Evolutionary conservation across 2,797 vertebrate genomes (phyloP).

Genomic region (Poeciliopsis presidionis): DNA sequence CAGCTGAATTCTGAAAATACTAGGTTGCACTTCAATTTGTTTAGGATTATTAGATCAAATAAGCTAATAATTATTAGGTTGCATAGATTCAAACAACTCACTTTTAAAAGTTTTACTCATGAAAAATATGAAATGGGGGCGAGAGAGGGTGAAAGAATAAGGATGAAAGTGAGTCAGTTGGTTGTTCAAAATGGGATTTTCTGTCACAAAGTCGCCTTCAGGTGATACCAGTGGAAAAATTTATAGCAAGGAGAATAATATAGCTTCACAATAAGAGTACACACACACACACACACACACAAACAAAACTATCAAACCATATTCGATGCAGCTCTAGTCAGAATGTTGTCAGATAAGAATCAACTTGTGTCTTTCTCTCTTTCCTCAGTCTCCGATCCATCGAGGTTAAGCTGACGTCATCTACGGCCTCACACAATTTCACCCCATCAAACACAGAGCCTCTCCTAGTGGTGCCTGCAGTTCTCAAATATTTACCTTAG

Average conservation of each 20-base stretch:
- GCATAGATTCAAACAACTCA: not conserved
- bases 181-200: not conserved
- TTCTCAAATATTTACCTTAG: conserved; percentile 65
- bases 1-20: not conserved
- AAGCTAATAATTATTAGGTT: not conserved
- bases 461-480: conserved; percentile 50
- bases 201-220: conserved; percentile 5
- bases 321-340: not conserved
- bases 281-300: not conserved
- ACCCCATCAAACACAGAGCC: conserved; percentile 51
- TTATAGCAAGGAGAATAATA: conserved; percentile 25
- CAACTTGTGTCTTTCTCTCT: conserved; percentile 1
- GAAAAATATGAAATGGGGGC: no score
- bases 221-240: conserved; percentile 21
- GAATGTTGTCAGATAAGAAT: not conserved
- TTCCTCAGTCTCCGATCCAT: not conserved
- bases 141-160: not conserved
- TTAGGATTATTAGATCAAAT: not conserved
- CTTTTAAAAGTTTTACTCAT: not conserved
- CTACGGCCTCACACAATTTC: conserved; percentile 45
- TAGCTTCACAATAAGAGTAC: conserved; percentile 13
- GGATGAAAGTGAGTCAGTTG: not conserved
- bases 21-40: not conserved
- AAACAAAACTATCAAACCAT: not conserved
- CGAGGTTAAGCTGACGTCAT: conserved; percentile 54